Evolutionary conservation across 2,113 vertebrate genomes (phyloP).

Genomic region (Onychostoma macrolepis): DNA sequence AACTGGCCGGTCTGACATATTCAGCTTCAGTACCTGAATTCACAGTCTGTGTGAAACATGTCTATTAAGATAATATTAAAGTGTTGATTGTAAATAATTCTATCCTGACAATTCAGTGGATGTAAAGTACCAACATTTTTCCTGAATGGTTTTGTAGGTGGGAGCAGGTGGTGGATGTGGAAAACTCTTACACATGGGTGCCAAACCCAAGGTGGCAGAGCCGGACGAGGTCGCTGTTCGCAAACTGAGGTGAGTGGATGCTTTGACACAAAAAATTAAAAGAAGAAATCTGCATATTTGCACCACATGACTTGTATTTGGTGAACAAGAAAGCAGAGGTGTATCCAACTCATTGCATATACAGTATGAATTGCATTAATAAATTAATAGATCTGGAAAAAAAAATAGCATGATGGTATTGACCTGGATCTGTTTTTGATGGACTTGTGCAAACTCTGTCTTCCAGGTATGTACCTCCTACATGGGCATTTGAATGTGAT

Average conservation of each 20-base stretch:
- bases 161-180: slow-evolving; percentile 94
- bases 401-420: neutral
- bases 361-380: neutral
- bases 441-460: neutral
- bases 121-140: neutral
- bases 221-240: slow-evolving; percentile 84
- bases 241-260: slow-evolving; percentile 84
- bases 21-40: neutral
- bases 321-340: neutral
- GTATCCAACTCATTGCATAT: neutral
- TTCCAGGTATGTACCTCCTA: slow-evolving; percentile 87
- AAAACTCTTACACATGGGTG: slow-evolving; percentile 84
- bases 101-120: neutral
- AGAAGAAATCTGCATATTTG: neutral
- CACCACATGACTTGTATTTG: neutral
- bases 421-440: neutral
- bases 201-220: slow-evolving; percentile 83
- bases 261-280: neutral
- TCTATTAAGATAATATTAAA: neutral
- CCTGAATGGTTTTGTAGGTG: slow-evolving; percentile 74
- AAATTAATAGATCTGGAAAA: neutral
- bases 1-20: neutral
- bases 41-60: neutral
- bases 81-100: neutral
- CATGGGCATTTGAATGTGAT: slow-evolving; percentile 94